These are phyloP conservation scores for Nomada hirtipes DNA, from an alignment of 2,888 invertebrate genomes.

Conservation along the genomic window DNA sequence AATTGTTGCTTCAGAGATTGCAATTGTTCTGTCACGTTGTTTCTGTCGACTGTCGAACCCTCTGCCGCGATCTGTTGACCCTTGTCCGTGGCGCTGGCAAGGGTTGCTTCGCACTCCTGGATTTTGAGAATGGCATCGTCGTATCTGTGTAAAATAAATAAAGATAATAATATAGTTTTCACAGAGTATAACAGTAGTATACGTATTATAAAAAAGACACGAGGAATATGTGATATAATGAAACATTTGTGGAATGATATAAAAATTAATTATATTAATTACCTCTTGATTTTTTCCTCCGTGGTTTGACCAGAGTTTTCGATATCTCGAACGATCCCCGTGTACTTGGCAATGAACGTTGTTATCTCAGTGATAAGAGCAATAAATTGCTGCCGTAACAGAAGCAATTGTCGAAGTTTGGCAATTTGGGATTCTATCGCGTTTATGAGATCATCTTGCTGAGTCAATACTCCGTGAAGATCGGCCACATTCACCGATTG, in stretches of 20 bases:
- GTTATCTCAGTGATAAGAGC: conserved; percentile 94
- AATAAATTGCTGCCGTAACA: conserved; percentile 95
- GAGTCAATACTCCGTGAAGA: conserved; percentile 90
- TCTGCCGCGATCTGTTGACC: conserved; percentile 97
- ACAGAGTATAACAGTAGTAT: too few species aligned
- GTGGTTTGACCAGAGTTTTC: conserved; percentile 93
- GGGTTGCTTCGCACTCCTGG: conserved; percentile 94
- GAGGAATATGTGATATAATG: not conserved
- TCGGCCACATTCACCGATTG: conserved; percentile 92
- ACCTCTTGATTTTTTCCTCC: conserved; percentile 93
- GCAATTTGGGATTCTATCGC: conserved; percentile 94
- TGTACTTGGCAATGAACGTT: conserved; percentile 94
- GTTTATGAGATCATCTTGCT: conserved; percentile 94
- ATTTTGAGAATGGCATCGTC: conserved; percentile 94
- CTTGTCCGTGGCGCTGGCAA: conserved; percentile 95
- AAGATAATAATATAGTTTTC: not conserved
- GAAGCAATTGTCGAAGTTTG: conserved; percentile 90
- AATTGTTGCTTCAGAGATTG: conserved; percentile 94
- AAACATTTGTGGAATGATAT: not conserved
- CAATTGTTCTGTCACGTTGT: conserved; percentile 94
- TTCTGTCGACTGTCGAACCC: conserved; percentile 94
- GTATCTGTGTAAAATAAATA: conserved; percentile 83
- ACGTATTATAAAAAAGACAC: not conserved
- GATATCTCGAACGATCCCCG: conserved; percentile 93
- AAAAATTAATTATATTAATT: not conserved